phyloP scores from a whole-genome alignment of 2,113 vertebrate genomes.

The Elanoides forficatus region DNA sequence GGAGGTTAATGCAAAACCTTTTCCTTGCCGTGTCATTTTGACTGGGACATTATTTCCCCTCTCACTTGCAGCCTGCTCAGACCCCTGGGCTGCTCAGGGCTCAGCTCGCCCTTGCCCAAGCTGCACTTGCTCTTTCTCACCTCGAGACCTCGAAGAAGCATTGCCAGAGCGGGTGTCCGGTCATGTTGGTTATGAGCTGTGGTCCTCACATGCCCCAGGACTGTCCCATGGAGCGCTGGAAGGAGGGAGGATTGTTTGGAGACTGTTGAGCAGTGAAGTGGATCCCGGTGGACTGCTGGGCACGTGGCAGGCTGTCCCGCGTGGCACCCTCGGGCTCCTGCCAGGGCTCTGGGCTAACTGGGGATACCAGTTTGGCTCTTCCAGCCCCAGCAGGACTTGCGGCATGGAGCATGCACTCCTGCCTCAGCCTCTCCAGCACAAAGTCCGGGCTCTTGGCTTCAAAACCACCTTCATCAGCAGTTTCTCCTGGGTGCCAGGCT shows the following conservation, averaged over 20 bases:
- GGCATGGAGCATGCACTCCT: background rate
- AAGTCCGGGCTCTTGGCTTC: background rate
- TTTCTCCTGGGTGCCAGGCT: background rate
- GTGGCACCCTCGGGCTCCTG: fast-evolving
- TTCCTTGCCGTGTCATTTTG: background rate
- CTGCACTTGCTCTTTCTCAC: background rate
- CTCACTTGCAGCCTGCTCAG: background rate
- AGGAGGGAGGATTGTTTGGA: background rate
- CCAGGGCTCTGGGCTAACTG: background rate
- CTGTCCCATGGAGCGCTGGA: background rate
- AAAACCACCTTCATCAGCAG: background rate
- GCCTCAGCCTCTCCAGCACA: background rate
- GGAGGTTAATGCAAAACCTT: background rate
- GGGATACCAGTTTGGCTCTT: background rate
- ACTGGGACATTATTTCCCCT: background rate
- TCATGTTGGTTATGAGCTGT: background rate
- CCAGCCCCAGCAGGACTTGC: background rate
- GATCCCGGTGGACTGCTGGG: fast-evolving
- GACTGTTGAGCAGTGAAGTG: background rate
- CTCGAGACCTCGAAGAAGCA: background rate
- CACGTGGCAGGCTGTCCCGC: fast-evolving
- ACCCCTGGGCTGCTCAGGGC: background rate
- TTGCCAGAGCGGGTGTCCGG: fast-evolving
- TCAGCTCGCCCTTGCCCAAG: background rate
- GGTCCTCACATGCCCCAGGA: fast-evolving